Base-by-base conservation (phyloP, 1,140 invertebrate genomes). In the Parapsyche elsis region DNA sequence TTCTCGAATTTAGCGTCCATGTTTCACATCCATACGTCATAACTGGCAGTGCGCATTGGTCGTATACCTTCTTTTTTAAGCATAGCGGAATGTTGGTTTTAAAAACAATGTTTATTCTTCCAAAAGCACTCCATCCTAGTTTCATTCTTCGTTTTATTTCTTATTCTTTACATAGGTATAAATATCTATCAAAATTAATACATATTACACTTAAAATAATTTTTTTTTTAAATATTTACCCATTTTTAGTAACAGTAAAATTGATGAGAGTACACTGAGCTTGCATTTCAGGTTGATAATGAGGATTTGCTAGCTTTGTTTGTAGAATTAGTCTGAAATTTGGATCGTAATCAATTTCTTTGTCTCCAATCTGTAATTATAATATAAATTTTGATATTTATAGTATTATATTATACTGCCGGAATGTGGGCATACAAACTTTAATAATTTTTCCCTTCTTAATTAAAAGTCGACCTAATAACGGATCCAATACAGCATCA, bases 231-330 rank as follows among this genome's bases (percentile, higher is more conserved):
- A 67, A 49, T 57, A 71, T 76, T 80, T 80, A 85, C 85, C 95
- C 96, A 87, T 97, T 95, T 84, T 92, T 92, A 0, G 97, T 99
- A 0, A 99, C 97, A 30, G 97, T 98, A 85, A 98, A 98, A 86
- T 98, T 98, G 73, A 98, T 98, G 2, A 98, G 89, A 1, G 97
- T 98, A 16, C 95, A 96, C 88, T 98, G 97, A 0, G 97, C 97
- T 87, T 99, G 97, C 92, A 98, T 96, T 89, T 99, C 97, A 0
- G 97, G 97, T 85, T 97, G 97, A 85, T 98, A 99, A 87, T 98
- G 97, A 5, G 97, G 97, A 89, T 98, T 98, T 0, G 95, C 96
- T 57, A 98, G 86, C 89, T 98, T 98, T 0, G 97, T 98, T 85
- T 98, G 97, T 0, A 98, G 86, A 80, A 98, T 95, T 0, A 98